Base-by-base conservation (phyloP, 64 coral and sea anemone genomes). In the Anthopleura sola region DNA sequence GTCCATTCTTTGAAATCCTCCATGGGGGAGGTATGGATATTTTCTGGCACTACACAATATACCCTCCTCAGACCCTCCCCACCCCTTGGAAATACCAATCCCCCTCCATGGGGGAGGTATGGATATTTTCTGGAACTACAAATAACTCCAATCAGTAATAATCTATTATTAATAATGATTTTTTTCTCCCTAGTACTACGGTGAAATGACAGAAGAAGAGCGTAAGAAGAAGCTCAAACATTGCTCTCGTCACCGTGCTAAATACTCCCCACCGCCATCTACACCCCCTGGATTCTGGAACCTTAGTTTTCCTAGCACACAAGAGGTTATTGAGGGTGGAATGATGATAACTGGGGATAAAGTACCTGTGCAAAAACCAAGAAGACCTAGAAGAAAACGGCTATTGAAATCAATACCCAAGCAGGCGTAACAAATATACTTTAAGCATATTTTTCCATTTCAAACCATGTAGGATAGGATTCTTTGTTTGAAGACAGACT, bases 271-370 rank as follows among this genome's bases (percentile, higher is more conserved):
- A 11, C 92, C 96, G 5, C 96, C 96, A 0, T 91, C 83, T 13
- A 98, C 96, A 0, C 96, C 96, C 1, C 91, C 93, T 37, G 92
- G 92, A 5, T 98, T 98, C 55, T 98, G 96, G 96, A 88, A 98
- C 49, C 86, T 98, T 3, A 94, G 92, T 31, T 98, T 98, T 23
- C 92, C 92, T 21, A 84, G 92, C 33, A 98, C 96, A 66, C 84
- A 98, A 49, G 96, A 92, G 34, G 94, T 94, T 24, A 98, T 98
- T 15, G 92, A 89, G 21, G 92, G 92, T 80, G 96, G 96, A 17
- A 94, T 88, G 55, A 54, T 98, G n/a, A 86, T 88, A 36, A 87
- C 83, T 26, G 96, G 91, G 24, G 64, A 88, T 44, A 50, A 86
- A 31, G 83, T 55, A 14, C 90, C 92, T 6, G 66, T 49, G 26